Evolutionary conservation across 2,113 vertebrate genomes (phyloP).

Genomic region (Caranx melampygus): DNA sequence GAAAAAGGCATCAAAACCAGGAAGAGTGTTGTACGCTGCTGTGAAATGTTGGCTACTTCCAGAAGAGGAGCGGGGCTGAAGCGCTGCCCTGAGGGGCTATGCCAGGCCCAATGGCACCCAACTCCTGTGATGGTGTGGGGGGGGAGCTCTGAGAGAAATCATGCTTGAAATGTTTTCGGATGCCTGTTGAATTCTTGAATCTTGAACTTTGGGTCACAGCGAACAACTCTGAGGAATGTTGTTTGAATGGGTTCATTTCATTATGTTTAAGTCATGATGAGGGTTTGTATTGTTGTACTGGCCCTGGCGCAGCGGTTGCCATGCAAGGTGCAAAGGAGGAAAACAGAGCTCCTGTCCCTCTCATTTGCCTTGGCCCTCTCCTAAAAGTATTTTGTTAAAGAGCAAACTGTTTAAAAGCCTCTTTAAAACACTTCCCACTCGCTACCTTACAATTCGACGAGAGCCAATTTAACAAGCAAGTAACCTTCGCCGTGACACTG

Average conservation of each 20-base stretch:
- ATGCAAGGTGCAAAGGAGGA: constrained; percentile 3
- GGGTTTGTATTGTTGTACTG: not conserved
- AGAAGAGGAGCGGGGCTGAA: constrained; percentile 49
- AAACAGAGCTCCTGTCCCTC: constrained; percentile 14
- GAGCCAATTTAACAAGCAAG: constrained; percentile 73
- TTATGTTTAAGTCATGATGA: not conserved
- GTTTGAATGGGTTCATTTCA: not conserved
- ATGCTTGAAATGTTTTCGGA: constrained; percentile 47
- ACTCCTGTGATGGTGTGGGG: constrained; percentile 45
- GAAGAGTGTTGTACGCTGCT: constrained; percentile 48
- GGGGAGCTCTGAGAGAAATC: constrained; percentile 37
- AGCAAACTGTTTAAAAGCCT: constrained; percentile 51
- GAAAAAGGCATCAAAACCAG: constrained; percentile 65
- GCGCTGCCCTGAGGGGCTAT: constrained; percentile 59
- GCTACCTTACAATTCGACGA: constrained; percentile 73
- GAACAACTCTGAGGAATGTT: not conserved
- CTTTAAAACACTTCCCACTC: constrained; percentile 72
- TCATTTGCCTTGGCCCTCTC: constrained; percentile 39
- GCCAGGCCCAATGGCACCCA: constrained; percentile 57
- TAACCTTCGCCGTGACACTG: constrained; percentile 61
- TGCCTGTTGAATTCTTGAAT: constrained; percentile 49
- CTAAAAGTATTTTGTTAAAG: constrained; percentile 49
- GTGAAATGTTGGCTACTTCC: constrained; percentile 40
- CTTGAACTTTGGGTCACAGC: constrained; percentile 24
- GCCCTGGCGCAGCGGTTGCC: not conserved